phyloP scores from a whole-genome alignment of 2,797 vertebrate species.

The Setipinna tenuifilis region DNA sequence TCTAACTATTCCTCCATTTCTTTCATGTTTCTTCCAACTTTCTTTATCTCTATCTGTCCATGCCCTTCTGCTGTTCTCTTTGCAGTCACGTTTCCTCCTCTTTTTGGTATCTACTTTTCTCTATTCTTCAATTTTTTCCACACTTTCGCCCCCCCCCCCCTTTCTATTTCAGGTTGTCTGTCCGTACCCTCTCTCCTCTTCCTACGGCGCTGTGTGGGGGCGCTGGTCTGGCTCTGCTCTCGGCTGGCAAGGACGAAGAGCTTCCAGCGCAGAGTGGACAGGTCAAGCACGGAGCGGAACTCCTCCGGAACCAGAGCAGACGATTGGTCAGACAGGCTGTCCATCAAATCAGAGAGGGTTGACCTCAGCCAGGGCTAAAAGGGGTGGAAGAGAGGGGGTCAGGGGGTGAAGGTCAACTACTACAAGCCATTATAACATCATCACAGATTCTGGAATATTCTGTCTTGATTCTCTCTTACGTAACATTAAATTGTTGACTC shows the following conservation, averaged over 20 bases:
- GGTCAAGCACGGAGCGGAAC: slow-evolving; percentile 42
- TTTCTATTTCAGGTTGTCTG: slow-evolving; percentile 53
- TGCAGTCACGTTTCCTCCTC: too few relatives aligned
- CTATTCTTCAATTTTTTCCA: slow-evolving; percentile 32
- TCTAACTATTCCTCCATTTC: too few relatives aligned
- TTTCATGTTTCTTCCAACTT: too few relatives aligned
- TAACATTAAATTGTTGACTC: neutral
- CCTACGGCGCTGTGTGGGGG: slow-evolving; percentile 37
- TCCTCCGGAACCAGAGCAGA: slow-evolving; percentile 39
- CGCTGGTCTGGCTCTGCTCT: neutral
- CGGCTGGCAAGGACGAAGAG: slow-evolving; percentile 60
- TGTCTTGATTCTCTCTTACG: too few relatives aligned
- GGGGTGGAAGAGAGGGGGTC: neutral
- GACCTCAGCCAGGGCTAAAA: slow-evolving; percentile 68
- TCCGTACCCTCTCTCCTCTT: slow-evolving; percentile 50
- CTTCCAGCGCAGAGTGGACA: slow-evolving; percentile 58
- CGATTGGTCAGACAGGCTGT: neutral
- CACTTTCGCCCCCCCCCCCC: slow-evolving; percentile 47
- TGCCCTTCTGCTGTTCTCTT: neutral
- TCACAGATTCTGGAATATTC: too few relatives aligned
- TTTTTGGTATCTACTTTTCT: slow-evolving; percentile 56
- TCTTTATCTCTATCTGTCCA: neutral
- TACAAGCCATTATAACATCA: neutral
- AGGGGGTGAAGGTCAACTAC: neutral
- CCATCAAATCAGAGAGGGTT: slow-evolving; percentile 58